Evolutionary conservation across 2,888 invertebrate species (phyloP).

Genomic region (Xylocampa areola): DNA sequence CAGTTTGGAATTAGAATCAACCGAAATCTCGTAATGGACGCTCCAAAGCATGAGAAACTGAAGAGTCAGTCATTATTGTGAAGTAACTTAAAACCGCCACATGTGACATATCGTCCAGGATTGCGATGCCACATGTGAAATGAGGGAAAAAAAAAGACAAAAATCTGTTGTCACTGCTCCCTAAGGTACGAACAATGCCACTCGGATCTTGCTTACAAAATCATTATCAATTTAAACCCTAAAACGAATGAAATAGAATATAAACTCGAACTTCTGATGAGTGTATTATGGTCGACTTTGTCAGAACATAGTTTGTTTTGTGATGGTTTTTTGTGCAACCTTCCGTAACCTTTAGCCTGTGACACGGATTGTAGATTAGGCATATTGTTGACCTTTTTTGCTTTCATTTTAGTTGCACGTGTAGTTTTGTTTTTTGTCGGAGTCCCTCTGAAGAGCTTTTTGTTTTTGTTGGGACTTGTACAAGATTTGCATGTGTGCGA

Average conservation of each 20-base stretch:
- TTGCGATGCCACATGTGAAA: conserved; percentile 89
- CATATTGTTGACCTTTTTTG: conserved; percentile 89
- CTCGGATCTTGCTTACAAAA: conserved; percentile 64
- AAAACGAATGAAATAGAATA: conserved; percentile 61
- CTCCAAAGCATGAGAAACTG: conserved; percentile 81
- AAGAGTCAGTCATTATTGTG: conserved; percentile 86
- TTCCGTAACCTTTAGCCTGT: conserved; percentile 89
- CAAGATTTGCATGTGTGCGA: conserved; percentile 83
- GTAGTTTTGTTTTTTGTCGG: conserved; percentile 80
- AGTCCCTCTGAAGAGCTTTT: conserved; percentile 72
- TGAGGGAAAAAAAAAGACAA: conserved; percentile 83
- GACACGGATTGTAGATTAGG: conserved; percentile 90
- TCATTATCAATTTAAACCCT: conserved; percentile 70
- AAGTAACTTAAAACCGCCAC: conserved; percentile 88
- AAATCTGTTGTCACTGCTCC: conserved; percentile 89
- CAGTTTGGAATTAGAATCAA: conserved; percentile 59
- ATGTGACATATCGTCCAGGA: conserved; percentile 89
- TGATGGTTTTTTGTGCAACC: conserved; percentile 85
- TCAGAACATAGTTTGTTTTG: conserved; percentile 77
- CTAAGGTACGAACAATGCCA: conserved; percentile 87
- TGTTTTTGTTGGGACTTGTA: conserved; percentile 79
- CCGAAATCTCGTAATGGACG: conserved; percentile 80
- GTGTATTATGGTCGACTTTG: conserved; percentile 80
- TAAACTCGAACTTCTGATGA: conserved; percentile 59
- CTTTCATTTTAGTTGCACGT: conserved; percentile 84